phyloP scores from a whole-genome alignment of 2,888 invertebrate species.

The Caenorhabditis wallacei region DNA sequence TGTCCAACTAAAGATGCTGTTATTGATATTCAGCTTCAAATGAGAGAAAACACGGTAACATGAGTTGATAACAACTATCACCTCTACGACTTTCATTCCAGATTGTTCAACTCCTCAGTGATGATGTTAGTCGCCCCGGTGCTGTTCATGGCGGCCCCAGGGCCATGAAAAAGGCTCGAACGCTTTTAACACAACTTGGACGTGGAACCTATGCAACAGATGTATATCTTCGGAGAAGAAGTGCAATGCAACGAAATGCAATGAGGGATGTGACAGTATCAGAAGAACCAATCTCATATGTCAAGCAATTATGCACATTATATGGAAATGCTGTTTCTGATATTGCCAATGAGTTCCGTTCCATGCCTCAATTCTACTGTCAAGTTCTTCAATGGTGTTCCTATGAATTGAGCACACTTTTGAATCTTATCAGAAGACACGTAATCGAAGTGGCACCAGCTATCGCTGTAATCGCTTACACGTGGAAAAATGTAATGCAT shows the following conservation, averaged over 20 bases:
- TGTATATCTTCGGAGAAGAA: slow-evolving; percentile 78
- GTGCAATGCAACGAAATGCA: slow-evolving; percentile 72
- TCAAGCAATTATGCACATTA: slow-evolving; percentile 73
- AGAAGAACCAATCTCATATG: slow-evolving; percentile 79
- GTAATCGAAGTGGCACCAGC: slow-evolving; percentile 82
- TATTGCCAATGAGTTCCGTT: slow-evolving; percentile 75
- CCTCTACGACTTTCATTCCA: no score
- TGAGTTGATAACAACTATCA: no score
- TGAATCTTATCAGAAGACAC: slow-evolving; percentile 79
- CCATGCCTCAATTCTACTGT: slow-evolving; percentile 75
- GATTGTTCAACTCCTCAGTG: slow-evolving; percentile 78
- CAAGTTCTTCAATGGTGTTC: slow-evolving; percentile 81
- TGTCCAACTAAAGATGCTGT: slow-evolving; percentile 74
- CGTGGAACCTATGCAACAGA: slow-evolving; percentile 81
- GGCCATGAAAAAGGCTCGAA: slow-evolving; percentile 76
- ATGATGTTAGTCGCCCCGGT: slow-evolving; percentile 79
- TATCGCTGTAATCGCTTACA: slow-evolving; percentile 78
- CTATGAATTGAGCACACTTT: slow-evolving; percentile 78
- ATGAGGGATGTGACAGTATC: slow-evolving; percentile 72
- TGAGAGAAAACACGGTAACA: slow-evolving; percentile 75
- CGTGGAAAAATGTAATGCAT: slow-evolving; percentile 80
- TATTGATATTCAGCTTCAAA: slow-evolving; percentile 77
- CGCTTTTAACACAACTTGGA: slow-evolving; percentile 71
- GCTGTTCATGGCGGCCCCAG: slow-evolving; percentile 80
- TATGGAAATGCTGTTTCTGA: slow-evolving; percentile 77